Evolutionary conservation across 1,140 invertebrate genomes (phyloP).

Genomic region (Calliphora vicina): DNA sequence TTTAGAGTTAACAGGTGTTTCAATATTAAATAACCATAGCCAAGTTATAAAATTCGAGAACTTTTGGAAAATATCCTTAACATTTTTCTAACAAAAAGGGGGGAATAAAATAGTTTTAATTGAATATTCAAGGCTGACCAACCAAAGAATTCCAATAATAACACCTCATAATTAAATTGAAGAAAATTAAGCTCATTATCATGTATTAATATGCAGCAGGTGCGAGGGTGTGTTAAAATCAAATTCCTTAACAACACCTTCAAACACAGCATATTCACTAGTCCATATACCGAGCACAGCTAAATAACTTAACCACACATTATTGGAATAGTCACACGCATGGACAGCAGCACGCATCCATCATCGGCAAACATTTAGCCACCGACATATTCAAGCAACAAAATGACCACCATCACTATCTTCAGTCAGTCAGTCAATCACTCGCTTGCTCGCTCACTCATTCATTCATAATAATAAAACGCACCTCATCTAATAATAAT

Average conservation of each 20-base stretch:
- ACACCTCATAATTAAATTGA: background rate
- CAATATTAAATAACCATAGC: no score
- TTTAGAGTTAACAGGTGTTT: no score
- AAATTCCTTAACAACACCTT: slow-evolving; percentile 25
- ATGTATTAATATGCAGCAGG: background rate
- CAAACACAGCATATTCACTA: no score
- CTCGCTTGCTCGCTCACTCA: background rate
- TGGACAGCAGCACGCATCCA: background rate
- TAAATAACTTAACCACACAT: background rate
- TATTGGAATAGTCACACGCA: slow-evolving; percentile 3
- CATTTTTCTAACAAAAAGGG: no score
- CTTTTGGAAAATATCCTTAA: no score
- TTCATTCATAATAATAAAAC: slow-evolving; percentile 4
- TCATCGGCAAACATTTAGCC: background rate
- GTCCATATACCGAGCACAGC: background rate
- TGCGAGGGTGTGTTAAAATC: slow-evolving; percentile 4
- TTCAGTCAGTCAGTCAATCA: background rate
- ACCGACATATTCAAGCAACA: background rate
- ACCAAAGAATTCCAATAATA: background rate
- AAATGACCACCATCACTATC: background rate
- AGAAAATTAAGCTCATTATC: slow-evolving; percentile 6
- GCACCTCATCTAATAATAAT: slow-evolving; percentile 18
- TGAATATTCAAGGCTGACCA: background rate
- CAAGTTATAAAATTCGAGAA: no score
- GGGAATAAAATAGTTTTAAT: background rate